Conservation (phyloP, 2,113 vertebrate genomes). For the Eretmochelys imbricata region DNA sequence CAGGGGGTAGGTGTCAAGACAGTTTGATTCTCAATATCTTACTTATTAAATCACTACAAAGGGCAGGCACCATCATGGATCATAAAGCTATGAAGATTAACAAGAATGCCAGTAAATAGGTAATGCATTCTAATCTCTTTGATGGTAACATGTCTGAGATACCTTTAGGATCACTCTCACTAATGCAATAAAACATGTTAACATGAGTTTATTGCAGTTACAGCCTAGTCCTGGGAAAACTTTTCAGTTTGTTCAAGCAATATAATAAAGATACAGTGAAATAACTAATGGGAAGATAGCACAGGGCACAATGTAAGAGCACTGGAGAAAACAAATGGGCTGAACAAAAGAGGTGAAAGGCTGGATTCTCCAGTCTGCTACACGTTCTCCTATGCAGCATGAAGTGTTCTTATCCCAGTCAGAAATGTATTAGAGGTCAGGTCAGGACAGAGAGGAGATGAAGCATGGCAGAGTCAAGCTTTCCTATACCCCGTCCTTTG, state of each 20-base stretch:
- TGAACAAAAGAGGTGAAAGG: not conserved
- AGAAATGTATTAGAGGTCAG: not conserved
- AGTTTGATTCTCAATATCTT: not conserved
- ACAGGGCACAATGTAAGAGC: too few species aligned
- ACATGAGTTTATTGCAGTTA: not conserved
- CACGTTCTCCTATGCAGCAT: accelerated
- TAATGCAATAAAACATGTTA: not conserved
- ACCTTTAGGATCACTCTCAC: not conserved
- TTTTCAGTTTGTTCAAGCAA: not conserved
- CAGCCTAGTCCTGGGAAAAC: not conserved
- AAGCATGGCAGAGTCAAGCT: not conserved
- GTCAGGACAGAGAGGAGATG: not conserved
- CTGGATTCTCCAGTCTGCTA: not conserved
- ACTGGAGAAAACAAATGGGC: not conserved
- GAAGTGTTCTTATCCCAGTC: not conserved
- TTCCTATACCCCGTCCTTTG: not conserved
- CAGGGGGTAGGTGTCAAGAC: constrained; percentile 16
- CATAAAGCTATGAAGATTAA: constrained; percentile 42
- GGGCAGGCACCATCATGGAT: not conserved
- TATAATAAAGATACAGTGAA: not conserved
- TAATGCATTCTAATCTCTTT: constrained; percentile 8
- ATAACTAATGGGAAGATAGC: too few species aligned
- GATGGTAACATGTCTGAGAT: not conserved
- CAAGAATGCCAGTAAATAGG: not conserved
- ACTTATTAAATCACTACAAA: constrained; percentile 38